Base-by-base conservation (phyloP, 2,113 vertebrate genomes). In the Tachysurus fulvidraco region DNA sequence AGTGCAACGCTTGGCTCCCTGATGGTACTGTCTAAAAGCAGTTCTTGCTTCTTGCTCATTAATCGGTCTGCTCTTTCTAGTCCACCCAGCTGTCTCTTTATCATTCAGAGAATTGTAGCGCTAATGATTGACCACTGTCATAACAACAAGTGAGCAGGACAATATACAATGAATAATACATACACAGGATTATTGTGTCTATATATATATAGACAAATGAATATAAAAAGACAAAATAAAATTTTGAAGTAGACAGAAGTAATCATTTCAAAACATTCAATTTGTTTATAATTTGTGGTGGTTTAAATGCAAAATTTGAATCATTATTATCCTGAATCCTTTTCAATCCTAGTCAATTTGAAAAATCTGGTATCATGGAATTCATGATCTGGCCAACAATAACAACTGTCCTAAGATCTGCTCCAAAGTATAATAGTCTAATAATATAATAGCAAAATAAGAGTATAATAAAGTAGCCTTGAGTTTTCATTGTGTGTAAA, bases 1-100 rank as follows among this genome's bases (percentile, higher is more conserved):
- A 67, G 36, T 82, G 50, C 78, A 83, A 50, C 44, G 50, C 54
- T 81, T 62, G 28, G 76, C 82, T 89, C 83, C 85, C 77, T 81
- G 46, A 74, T 87, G 76, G 25, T 65, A 74, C 60, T 76, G 74
- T 84, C 81, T 80, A 55, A 64, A 86, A 69, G 65, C 85, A 86
- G 81, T 76, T 84, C 74, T 80, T 83, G 28, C 28, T 23, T 84
- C 21, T 78, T 30, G 60, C 86, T 65, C 41, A 64, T 85, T 82
- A 87, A 76, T 80, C 71, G 86, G 73, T 13, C 83, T 83, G 21
- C 76, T 76, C 62, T 80, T 64, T 88, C 74, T 50, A 30, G 81
- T 46, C 46, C 44, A 69, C n/a, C 74, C 54, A 79, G 83, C 46
- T 54, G 23, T 89, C 64, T 86, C 65, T 8, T 41, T 73, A 83